phyloP scores from a whole-genome alignment of 2,113 vertebrate genomes.

The Saccopteryx bilineata region DNA sequence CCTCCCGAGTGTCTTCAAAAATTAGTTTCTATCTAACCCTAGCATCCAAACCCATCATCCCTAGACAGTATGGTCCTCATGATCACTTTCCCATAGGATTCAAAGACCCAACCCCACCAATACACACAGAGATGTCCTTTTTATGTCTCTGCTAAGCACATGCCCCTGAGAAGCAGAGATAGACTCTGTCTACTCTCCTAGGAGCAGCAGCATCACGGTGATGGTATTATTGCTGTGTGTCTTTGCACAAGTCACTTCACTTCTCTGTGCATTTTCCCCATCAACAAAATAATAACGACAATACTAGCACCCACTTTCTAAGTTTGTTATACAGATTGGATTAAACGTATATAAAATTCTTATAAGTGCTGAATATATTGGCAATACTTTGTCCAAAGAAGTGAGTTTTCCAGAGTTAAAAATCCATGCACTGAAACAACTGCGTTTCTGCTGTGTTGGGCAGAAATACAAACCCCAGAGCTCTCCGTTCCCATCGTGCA shows the following conservation, averaged over 20 bases:
- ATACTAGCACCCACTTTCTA: not conserved
- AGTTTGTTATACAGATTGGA: not conserved
- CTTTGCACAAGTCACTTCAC: not conserved
- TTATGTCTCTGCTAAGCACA: not conserved
- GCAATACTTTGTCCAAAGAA: not conserved
- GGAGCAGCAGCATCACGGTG: not conserved
- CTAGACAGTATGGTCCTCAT: not conserved
- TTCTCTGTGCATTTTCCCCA: not conserved
- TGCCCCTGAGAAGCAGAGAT: not conserved
- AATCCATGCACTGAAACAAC: not conserved
- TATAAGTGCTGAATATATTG: not conserved
- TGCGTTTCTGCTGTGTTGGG: not conserved
- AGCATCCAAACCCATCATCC: not conserved
- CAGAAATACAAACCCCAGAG: not conserved
- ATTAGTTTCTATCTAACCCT: not conserved
- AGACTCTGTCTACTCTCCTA: fast-evolving
- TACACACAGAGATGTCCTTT: fast-evolving
- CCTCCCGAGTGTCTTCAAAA: not conserved
- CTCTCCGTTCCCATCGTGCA: fast-evolving
- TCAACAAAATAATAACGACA: not conserved
- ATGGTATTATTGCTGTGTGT: not conserved
- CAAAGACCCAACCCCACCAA: not conserved
- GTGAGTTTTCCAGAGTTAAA: not conserved
- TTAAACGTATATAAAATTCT: not conserved
- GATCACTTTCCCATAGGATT: not conserved